Evolutionary conservation across 2,797 vertebrate species (phyloP).

Genomic region (Falco novaeseelandiae): DNA sequence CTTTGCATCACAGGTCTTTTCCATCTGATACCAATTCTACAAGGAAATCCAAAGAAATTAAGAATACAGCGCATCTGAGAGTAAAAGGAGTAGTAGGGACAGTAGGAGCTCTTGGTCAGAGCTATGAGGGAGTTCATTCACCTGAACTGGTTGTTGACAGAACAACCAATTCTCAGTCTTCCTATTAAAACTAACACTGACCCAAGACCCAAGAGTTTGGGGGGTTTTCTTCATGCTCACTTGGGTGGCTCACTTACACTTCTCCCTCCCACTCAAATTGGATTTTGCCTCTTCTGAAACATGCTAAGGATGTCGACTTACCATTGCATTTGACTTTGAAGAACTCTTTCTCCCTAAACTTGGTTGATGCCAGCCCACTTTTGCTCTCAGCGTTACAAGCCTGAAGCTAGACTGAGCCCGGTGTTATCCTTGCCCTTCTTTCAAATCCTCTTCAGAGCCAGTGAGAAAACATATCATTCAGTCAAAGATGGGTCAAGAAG

Average conservation of each 20-base stretch:
- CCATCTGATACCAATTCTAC: not conserved
- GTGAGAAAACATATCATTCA: not conserved
- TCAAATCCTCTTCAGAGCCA: not conserved
- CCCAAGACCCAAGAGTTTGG: not conserved
- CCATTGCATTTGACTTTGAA: not conserved
- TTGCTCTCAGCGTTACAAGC: not conserved
- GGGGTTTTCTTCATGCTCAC: not conserved
- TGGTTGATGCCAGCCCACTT: not conserved
- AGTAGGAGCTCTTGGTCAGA: not conserved
- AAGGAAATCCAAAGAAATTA: not conserved
- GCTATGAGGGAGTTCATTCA: not conserved
- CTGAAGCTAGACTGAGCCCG: not conserved
- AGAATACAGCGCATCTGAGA: not conserved
- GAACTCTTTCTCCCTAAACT: not conserved
- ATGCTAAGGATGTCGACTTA: not conserved
- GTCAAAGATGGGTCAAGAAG: not conserved
- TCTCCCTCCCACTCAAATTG: not conserved
- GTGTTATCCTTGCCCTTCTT: not conserved
- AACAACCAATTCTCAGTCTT: not conserved
- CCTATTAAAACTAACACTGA: not conserved
- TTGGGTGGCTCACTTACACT: not conserved
- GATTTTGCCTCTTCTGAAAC: not conserved
- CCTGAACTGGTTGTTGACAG: not conserved
- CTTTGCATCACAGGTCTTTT: not conserved
- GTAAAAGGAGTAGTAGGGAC: no score